phyloP scores from a whole-genome alignment of 2,888 invertebrate genomes.

The Cheilosia pagana region DNA sequence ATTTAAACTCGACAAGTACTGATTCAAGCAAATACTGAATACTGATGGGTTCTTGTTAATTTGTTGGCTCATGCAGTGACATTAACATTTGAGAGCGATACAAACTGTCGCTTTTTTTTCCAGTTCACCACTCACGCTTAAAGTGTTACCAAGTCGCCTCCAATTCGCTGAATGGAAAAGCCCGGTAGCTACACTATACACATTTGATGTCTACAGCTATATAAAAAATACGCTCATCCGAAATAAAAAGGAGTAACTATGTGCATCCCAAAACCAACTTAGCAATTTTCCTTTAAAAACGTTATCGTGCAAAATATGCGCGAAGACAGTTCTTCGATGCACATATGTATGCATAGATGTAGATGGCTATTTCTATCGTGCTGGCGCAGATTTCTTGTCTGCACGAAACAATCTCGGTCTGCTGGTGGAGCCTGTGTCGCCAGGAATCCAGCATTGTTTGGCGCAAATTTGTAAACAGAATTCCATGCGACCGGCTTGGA shows the following conservation, averaged over 20 bases:
- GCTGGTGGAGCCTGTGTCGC: conserved; percentile 15
- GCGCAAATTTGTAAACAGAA: conserved; percentile 70
- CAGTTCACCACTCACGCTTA: too few relatives aligned
- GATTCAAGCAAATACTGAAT: too few relatives aligned
- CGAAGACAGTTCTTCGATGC: conserved; percentile 36
- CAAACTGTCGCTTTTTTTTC: too few relatives aligned
- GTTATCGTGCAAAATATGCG: conserved; percentile 46
- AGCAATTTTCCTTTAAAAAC: conserved; percentile 7
- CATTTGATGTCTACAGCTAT: too few relatives aligned
- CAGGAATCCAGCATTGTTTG: conserved; percentile 47
- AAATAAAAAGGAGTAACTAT: not conserved
- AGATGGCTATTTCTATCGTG: conserved; percentile 10
- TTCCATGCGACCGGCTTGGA: conserved; percentile 36
- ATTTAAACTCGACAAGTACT: too few relatives aligned
- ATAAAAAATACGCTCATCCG: too few relatives aligned
- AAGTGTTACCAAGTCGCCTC: too few relatives aligned
- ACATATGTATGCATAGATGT: not conserved
- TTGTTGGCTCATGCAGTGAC: too few relatives aligned
- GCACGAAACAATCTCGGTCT: conserved; percentile 60
- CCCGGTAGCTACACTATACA: too few relatives aligned
- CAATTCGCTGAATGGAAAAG: too few relatives aligned
- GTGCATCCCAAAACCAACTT: not conserved
- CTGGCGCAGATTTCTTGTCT: conserved; percentile 43
- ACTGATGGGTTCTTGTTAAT: too few relatives aligned
- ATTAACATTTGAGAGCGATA: too few relatives aligned